Base-by-base conservation (phyloP, 2,888 invertebrate genomes). In the Lysandra bellargus region DNA sequence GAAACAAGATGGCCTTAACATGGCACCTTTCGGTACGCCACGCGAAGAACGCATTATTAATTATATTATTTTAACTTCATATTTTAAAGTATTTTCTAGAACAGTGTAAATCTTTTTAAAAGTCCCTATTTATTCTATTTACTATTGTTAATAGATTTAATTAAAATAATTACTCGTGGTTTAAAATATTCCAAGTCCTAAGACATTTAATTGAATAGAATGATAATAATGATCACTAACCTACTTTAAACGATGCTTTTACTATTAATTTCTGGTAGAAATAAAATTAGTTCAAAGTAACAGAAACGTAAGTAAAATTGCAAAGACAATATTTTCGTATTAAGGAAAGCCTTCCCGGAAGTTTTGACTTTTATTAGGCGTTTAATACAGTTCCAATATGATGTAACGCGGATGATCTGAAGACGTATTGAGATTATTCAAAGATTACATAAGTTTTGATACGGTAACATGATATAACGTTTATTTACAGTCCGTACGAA, bases 381-480 rank as follows among this genome's bases (percentile, higher is more conserved):
- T 69, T 69, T 14, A 33, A 69, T 69, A 69, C 14, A 69, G 1
- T 33, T 69, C 33, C 33, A 69, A 69, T 23, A 61, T 69, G 33
- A 69, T 37, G 33, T 14, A 69, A 69, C 33, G 33, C 69, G 33
- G 64, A 69, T 69, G 33, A 69, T 30, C 64, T 33, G 33, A 33
- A 6, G 33, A 69, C 9, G 17, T 37, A 69, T 33, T 69, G 69
- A 69, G 33, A 69, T 69, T 69, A 69, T 69, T 17, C 69, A 33
- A 12, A 37, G 69, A 69, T 69, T 69, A 74, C 60, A 78, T 53
- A 7, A 78, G 17, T 33, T 76, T 57, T 76, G 49, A 75, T 75
- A 33, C 30, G 33, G 33, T 33, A 76, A 76, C 57, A 33, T 76
- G 53, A 76, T 76, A 76, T 76, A 76, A 76, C 76, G 12, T 75